Conservation (phyloP, 2,797 vertebrate genomes). For the Micropoecilia bifurca region DNA sequence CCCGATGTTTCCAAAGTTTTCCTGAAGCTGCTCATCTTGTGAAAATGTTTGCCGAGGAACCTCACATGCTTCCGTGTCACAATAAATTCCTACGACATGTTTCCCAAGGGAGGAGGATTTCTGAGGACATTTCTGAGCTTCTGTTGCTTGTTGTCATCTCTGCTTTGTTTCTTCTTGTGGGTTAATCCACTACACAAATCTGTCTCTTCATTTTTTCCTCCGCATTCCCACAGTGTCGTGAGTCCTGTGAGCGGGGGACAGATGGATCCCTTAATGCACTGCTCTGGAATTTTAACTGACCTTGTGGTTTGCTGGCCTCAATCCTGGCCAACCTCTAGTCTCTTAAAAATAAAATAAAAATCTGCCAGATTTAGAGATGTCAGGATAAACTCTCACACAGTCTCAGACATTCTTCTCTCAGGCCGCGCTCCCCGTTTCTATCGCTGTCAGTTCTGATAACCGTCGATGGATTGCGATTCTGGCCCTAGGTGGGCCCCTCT, state of each 20-base stretch:
- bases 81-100: conserved; percentile 64
- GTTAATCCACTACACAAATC: conserved; percentile 33
- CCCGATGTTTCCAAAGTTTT: conserved; percentile 39
- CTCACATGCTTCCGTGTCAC: conserved; percentile 44
- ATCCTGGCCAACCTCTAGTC: conserved; percentile 65
- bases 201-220: conserved; percentile 17
- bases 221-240: conserved; percentile 60
- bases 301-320: conserved; percentile 73
- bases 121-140: conserved; percentile 37
- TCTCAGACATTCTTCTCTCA: conserved; percentile 59
- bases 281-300: conserved; percentile 64
- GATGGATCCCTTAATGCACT: conserved; percentile 68
- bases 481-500: background rate
- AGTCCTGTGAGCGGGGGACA: conserved; percentile 50
- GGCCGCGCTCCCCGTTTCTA: conserved; percentile 23
- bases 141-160: conserved; percentile 23
- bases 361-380: conserved; percentile 67
- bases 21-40: conserved; percentile 57
- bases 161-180: conserved; percentile 14
- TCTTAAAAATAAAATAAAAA: conserved; percentile 56
- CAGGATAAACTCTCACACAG: conserved; percentile 50
- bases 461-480: background rate
- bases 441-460: conserved; percentile 27
- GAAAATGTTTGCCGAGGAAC: conserved; percentile 42
- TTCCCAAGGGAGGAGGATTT: conserved; percentile 44